These are phyloP conservation scores for Drosophila anceps DNA, from an alignment of 2,888 invertebrate species.

Conservation along the genomic window DNA sequence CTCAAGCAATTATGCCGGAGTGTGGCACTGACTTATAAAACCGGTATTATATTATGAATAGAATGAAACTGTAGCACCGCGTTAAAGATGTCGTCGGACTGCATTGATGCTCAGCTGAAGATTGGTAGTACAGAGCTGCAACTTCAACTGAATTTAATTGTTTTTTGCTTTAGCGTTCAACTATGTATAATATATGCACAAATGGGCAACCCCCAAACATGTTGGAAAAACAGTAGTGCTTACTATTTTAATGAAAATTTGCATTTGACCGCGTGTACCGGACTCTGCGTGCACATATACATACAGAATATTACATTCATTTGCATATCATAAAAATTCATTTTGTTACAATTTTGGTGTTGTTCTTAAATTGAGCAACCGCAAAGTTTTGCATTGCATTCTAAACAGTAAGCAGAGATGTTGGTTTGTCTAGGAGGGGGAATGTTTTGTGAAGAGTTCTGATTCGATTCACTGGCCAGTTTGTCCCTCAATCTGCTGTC, in stretches of 20 bases:
- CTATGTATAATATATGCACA: slow-evolving; percentile 26
- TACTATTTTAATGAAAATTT: slow-evolving; percentile 46
- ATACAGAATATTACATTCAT: slow-evolving; percentile 31
- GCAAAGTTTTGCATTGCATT: slow-evolving; percentile 76
- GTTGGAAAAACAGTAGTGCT: slow-evolving; percentile 34
- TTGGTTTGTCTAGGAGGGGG: slow-evolving; percentile 28
- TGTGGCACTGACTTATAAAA: slow-evolving; percentile 6
- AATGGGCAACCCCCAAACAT: slow-evolving; percentile 8
- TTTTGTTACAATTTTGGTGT: slow-evolving; percentile 72
- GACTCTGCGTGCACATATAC: slow-evolving; percentile 17
- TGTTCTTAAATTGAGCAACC: slow-evolving; percentile 78
- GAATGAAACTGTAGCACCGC: slow-evolving; percentile 20
- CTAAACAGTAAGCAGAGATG: slow-evolving; percentile 53
- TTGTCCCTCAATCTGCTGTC: slow-evolving; percentile 66
- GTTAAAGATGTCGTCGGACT: background rate
- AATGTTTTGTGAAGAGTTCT: slow-evolving; percentile 45
- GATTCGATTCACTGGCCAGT: slow-evolving; percentile 59
- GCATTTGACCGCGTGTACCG: slow-evolving; percentile 31
- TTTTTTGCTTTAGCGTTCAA: slow-evolving; percentile 37
- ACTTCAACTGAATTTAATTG: slow-evolving; percentile 56
- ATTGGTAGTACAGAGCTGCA: background rate
- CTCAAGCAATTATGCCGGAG: slow-evolving; percentile 17
- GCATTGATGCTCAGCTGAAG: slow-evolving; percentile 11
- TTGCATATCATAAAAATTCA: slow-evolving; percentile 81
- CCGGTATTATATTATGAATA: slow-evolving; percentile 41